phyloP scores from a whole-genome alignment of 2,888 invertebrate species.

The Scrobipalpa costella region DNA sequence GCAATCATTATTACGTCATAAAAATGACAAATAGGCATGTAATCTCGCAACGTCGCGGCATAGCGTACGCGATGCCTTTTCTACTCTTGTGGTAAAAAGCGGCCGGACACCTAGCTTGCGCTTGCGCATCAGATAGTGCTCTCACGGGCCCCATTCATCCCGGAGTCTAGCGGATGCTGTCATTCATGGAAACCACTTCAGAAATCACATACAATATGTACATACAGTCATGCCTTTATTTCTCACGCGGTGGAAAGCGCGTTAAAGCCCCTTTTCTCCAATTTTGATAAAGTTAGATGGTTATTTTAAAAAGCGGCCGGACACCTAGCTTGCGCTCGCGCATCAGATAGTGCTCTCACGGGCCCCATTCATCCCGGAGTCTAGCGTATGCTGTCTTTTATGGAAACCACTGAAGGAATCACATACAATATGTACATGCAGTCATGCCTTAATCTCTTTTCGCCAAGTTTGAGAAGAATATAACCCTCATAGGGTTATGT shows the following conservation, averaged over 20 bases:
- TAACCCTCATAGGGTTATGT: no score
- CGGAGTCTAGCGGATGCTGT: constrained; percentile 62
- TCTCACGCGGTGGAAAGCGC: no score
- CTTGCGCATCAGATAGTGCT: constrained; percentile 59
- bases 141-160: constrained; percentile 72
- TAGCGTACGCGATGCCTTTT: constrained; percentile 55
- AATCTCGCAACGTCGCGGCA: constrained; percentile 51
- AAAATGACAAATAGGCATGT: constrained; percentile 70
- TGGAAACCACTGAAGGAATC: constrained; percentile 29
- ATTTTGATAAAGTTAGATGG: no score
- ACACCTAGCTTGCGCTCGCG: constrained; percentile 40
- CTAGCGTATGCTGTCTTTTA: constrained; percentile 60
- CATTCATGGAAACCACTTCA: constrained; percentile 37
- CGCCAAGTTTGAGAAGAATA: no score
- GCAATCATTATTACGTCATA: constrained; percentile 72
- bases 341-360: constrained; percentile 69
- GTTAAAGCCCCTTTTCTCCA: no score
- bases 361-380: constrained; percentile 66
- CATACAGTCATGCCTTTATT: no score
- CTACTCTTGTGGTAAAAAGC: constrained; percentile 48
- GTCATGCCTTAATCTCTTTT: no score
- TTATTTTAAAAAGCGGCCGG: constrained; percentile 55
- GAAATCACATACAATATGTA: background rate
- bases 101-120: constrained; percentile 42
- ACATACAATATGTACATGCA: no score